phyloP scores from a whole-genome alignment of 1,140 invertebrate genomes.

The Aphelinus atriplicis region DNA sequence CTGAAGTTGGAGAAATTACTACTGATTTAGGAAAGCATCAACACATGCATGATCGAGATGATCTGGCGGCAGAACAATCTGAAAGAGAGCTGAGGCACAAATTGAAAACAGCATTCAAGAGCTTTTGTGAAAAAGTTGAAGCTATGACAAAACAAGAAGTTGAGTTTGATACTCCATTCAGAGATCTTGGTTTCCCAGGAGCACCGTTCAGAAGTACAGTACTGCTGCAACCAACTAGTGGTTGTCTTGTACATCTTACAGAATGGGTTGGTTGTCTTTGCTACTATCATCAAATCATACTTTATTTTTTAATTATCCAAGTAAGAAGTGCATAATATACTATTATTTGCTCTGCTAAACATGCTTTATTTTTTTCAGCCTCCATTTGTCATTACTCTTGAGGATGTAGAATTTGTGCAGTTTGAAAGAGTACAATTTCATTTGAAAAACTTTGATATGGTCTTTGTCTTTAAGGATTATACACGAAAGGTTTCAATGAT shows the following conservation, averaged over 20 bases:
- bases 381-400: conserved; percentile 96
- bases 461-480: conserved; percentile 99
- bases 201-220: conserved; percentile 98
- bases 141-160: conserved; percentile 95
- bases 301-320: background rate
- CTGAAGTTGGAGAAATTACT: conserved; percentile 99
- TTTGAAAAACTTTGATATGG: conserved; percentile 99
- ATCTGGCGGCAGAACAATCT: conserved; percentile 97
- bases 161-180: conserved; percentile 98
- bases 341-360: background rate
- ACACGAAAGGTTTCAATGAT: conserved; percentile 93
- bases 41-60: conserved; percentile 99
- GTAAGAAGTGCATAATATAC: background rate
- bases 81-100: conserved; percentile 97
- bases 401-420: conserved; percentile 97
- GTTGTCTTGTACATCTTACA: conserved; percentile 95
- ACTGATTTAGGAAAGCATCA: conserved; percentile 99
- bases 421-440: conserved; percentile 99
- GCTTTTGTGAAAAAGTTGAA: conserved; percentile 98
- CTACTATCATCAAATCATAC: background rate
- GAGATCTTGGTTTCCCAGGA: conserved; percentile 96
- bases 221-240: conserved; percentile 95
- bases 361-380: conserved; percentile 71
- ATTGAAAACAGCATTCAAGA: conserved; percentile 97
- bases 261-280: conserved; percentile 81